These are phyloP conservation scores for Vicugna pacos DNA, from an alignment of 2,113 vertebrate genomes.

Conservation along the genomic window DNA sequence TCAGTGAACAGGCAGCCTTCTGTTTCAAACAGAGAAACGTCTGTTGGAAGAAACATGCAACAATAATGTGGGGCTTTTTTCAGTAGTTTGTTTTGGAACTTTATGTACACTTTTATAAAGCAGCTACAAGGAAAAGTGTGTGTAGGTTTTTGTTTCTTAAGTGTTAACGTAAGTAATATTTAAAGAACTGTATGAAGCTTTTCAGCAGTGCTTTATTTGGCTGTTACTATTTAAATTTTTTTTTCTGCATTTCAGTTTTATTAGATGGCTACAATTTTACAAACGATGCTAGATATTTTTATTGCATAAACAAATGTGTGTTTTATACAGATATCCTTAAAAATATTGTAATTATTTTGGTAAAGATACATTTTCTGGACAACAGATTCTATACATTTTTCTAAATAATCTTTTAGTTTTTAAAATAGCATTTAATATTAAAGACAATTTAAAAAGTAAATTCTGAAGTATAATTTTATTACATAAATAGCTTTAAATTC, in stretches of 20 bases:
- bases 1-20: conserved; percentile 85
- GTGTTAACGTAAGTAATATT: conserved; percentile 68
- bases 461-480: conserved; percentile 20
- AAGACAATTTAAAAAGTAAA: conserved; percentile 56
- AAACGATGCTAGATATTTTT: conserved; percentile 8
- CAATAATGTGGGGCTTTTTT: conserved; percentile 83
- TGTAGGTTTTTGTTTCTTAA: conserved; percentile 79
- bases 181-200: conserved; percentile 49
- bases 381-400: conserved; percentile 24
- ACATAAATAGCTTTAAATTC: conserved; percentile 38
- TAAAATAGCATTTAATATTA: conserved; percentile 45
- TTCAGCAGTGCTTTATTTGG: conserved; percentile 52
- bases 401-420: conserved; percentile 42
- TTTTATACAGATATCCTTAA: conserved; percentile 19
- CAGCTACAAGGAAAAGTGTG: conserved; percentile 61
- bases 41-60: conserved; percentile 86
- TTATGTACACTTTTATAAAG: conserved; percentile 71
- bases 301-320: not conserved
- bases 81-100: conserved; percentile 85
- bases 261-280: not conserved
- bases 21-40: conserved; percentile 88
- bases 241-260: conserved; percentile 39
- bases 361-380: conserved; percentile 30
- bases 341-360: conserved; percentile 38
- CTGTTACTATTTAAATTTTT: conserved; percentile 48